These are phyloP conservation scores for Hypocryptadius cinnamomeus DNA, from an alignment of 2,113 vertebrate species.

Conservation along the genomic window DNA sequence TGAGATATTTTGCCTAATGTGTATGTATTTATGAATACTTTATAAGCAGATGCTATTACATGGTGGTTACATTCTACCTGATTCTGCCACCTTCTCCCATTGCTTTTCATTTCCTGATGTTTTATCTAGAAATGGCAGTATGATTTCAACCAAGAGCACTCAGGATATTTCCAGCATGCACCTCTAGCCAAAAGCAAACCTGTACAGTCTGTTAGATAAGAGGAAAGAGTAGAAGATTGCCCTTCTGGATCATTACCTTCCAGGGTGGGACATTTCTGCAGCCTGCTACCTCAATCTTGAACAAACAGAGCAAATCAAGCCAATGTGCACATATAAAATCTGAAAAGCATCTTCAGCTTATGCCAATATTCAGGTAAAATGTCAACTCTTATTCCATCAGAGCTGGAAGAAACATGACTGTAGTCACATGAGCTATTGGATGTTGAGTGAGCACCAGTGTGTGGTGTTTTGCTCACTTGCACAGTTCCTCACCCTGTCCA, in stretches of 20 bases:
- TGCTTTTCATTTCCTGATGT: neutral
- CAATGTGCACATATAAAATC: slow-evolving; percentile 4
- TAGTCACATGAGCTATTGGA: neutral
- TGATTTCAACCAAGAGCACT: neutral
- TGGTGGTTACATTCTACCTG: neutral
- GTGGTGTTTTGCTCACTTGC: neutral
- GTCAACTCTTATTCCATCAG: slow-evolving; percentile 35
- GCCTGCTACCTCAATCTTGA: neutral
- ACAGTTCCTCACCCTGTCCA: neutral
- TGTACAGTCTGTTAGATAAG: neutral
- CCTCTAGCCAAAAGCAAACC: neutral
- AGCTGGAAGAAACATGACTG: neutral
- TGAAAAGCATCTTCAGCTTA: neutral
- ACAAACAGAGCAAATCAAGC: neutral
- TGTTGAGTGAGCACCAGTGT: neutral
- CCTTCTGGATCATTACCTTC: slow-evolving; percentile 19
- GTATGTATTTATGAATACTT: neutral
- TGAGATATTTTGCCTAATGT: neutral
- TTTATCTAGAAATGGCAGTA: neutral
- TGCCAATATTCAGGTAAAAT: slow-evolving; percentile 2
- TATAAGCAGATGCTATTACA: neutral
- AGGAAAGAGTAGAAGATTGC: neutral
- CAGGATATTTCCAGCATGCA: neutral
- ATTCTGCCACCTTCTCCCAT: neutral
- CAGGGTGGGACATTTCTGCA: neutral